Conservation (phyloP, 2,113 vertebrate species). For the Todiramphus saurophagus region DNA sequence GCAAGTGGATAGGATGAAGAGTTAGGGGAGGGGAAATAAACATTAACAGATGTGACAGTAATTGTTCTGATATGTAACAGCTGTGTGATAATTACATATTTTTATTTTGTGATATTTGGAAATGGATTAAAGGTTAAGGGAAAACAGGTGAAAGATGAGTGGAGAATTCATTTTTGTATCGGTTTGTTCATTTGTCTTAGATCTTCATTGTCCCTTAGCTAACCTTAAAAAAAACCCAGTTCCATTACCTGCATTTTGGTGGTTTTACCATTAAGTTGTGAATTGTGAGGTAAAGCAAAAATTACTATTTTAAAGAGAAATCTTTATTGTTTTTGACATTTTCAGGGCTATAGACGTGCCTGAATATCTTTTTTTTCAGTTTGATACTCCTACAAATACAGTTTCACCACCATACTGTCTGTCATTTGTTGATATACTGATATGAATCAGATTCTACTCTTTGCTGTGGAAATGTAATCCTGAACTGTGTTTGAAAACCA, state of each 20-base stretch:
- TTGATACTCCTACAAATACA: neutral
- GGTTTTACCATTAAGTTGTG: neutral
- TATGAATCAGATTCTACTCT: neutral
- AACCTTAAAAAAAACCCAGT: neutral
- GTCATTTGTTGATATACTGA: neutral
- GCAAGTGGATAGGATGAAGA: neutral
- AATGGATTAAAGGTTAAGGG: neutral
- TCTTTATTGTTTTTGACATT: neutral
- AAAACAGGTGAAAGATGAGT: neutral
- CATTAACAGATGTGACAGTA: neutral
- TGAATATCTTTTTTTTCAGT: neutral
- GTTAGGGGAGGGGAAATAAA: neutral
- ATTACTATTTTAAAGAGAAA: neutral
- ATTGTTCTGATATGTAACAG: neutral
- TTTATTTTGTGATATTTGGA: neutral
- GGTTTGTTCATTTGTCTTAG: neutral
- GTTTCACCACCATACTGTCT: neutral
- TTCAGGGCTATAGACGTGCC: neutral
- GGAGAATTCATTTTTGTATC: neutral
- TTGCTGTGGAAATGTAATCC: neutral
- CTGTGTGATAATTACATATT: neutral
- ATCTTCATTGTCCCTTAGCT: neutral
- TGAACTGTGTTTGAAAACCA: neutral
- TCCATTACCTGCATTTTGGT: neutral
- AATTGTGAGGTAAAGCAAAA: neutral